Conservation (phyloP, 2,888 invertebrate species). For the Brachyptera risi region DNA sequence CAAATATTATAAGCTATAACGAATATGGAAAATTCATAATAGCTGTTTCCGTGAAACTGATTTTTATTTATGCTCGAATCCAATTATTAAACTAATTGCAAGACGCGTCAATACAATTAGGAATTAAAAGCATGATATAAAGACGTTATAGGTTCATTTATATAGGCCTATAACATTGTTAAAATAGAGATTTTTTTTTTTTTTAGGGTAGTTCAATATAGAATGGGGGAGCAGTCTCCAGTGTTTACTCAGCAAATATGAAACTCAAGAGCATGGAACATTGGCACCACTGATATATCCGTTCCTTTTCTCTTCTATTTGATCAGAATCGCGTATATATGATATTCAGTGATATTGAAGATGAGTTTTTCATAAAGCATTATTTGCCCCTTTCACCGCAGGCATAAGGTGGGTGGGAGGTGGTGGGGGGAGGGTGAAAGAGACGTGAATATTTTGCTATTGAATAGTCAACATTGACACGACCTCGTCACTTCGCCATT, state of each 20-base stretch:
- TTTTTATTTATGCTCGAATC: too few species aligned
- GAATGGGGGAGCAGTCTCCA: not conserved
- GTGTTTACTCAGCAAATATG: conserved; percentile 32
- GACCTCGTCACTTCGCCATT: too few species aligned
- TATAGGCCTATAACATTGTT: not conserved
- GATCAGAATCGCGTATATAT: conserved; percentile 13
- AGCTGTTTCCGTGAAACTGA: too few species aligned
- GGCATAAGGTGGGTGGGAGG: not conserved
- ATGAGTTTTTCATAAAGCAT: conserved; percentile 2
- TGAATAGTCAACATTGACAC: conserved; percentile 12
- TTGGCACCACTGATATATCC: conserved; percentile 26
- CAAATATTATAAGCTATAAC: too few species aligned
- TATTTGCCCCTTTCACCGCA: not conserved
- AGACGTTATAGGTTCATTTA: not conserved
- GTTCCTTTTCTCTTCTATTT: conserved; percentile 1
- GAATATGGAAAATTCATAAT: too few species aligned
- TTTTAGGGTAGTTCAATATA: not conserved
- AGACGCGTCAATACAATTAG: too few species aligned
- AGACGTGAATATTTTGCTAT: too few species aligned
- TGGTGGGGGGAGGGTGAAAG: too few species aligned
- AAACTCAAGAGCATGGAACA: conserved; percentile 29
- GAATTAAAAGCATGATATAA: not conserved
- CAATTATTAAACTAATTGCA: too few species aligned
- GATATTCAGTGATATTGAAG: conserved; percentile 11
- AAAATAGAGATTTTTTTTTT: not conserved